phyloP scores from a whole-genome alignment of 2,113 vertebrate species.

The Anoplopoma fimbria region DNA sequence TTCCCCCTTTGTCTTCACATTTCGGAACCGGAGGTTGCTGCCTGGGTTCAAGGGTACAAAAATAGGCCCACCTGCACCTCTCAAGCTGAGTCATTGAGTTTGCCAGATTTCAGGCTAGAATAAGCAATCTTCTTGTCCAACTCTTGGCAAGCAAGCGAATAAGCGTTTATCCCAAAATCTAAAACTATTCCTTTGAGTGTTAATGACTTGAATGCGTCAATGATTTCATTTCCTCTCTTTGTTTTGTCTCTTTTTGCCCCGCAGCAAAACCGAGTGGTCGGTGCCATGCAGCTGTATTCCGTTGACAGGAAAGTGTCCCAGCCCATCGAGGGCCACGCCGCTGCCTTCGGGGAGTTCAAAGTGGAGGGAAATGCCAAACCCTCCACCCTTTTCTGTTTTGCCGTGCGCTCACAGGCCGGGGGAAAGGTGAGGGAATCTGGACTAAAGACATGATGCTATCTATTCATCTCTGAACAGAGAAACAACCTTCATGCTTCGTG shows the following conservation, averaged over 20 bases:
- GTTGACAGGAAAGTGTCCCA: constrained; percentile 95
- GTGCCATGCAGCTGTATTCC: constrained; percentile 94
- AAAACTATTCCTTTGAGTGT: not conserved
- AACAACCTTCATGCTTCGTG: not conserved
- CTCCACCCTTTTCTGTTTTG: constrained; percentile 94
- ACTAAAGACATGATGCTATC: constrained; percentile 3
- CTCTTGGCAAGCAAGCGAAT: not conserved
- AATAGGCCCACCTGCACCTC: too few relatives aligned
- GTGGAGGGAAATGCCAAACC: constrained; percentile 90
- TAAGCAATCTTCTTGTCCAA: not conserved
- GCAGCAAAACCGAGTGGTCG: constrained; percentile 95
- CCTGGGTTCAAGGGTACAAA: too few relatives aligned
- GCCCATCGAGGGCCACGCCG: constrained; percentile 93
- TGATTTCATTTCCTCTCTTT: not conserved
- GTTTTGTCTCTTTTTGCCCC: not conserved
- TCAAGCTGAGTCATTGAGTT: not conserved
- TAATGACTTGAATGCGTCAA: not conserved
- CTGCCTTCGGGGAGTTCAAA: constrained; percentile 94
- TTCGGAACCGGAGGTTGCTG: too few relatives aligned
- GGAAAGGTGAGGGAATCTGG: constrained; percentile 87
- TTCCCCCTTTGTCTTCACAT: too few relatives aligned
- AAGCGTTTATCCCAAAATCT: not conserved
- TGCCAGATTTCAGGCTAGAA: not conserved
- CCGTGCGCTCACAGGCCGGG: constrained; percentile 90
- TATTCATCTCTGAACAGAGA: constrained; percentile 13